Percentiles rank a stretch among this genome's conserved stretches.
Conservation (phyloP, 2,888 invertebrate genomes). For the Agrilus mali region DNA sequence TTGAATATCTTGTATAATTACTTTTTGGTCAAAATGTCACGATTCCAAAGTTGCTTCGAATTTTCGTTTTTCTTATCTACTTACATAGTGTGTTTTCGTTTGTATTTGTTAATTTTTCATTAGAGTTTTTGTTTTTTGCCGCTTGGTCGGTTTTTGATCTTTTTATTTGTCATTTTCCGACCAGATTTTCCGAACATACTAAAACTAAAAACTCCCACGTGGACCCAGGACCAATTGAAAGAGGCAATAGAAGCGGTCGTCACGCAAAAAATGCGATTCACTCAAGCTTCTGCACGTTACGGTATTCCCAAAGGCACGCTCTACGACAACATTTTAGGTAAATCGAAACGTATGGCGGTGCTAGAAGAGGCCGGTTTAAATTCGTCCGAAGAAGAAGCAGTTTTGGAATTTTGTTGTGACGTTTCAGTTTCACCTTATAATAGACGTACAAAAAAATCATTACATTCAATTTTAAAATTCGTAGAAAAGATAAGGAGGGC, state of each 20-base stretch:
- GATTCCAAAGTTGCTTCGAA: constrained; percentile 1
- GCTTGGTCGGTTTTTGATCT: constrained; percentile 12
- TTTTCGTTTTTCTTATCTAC: neutral
- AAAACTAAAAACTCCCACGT: constrained; percentile 62
- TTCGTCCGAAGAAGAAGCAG: constrained; percentile 46
- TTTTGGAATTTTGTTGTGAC: constrained; percentile 63
- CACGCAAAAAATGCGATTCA: constrained; percentile 64
- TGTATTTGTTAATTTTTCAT: constrained; percentile 6
- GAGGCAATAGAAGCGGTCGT: constrained; percentile 66
- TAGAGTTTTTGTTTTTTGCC: constrained; percentile 7
- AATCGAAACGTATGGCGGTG: constrained; percentile 63
- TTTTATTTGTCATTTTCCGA: constrained; percentile 20
- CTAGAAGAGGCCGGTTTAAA: constrained; percentile 55
- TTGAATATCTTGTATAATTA: no score
- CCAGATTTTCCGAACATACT: constrained; percentile 49
- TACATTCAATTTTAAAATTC: constrained; percentile 47
- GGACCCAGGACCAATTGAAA: constrained; percentile 61
- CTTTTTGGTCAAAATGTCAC: no score
- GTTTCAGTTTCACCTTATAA: constrained; percentile 58
- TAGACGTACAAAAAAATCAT: constrained; percentile 55
- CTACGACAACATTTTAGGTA: constrained; percentile 66
- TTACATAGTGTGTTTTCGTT: constrained; percentile 3
- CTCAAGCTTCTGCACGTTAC: constrained; percentile 57
- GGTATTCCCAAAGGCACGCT: constrained; percentile 66
- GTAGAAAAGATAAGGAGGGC: constrained; percentile 50